Conservation (phyloP, 1,140 invertebrate species). For the Carcinoscorpius rotundicauda region DNA sequence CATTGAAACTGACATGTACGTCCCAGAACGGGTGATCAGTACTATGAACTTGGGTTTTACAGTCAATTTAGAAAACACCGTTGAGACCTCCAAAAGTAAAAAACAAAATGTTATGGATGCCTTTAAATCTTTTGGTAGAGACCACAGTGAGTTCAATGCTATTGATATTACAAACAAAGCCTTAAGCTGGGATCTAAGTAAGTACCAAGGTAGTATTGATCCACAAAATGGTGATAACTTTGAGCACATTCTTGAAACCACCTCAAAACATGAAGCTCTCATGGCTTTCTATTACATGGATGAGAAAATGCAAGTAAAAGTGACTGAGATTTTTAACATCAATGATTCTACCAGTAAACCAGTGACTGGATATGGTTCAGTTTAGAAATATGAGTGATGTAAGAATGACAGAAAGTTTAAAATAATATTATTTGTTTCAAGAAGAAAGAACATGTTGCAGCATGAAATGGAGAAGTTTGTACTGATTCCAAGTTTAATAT, state of each 20-base stretch:
- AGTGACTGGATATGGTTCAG: no score
- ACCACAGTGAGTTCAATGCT: conserved; percentile 19
- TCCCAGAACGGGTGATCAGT: conserved; percentile 31
- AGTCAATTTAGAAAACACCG: conserved; percentile 39
- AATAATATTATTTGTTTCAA: no score
- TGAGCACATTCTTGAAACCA: conserved; percentile 70
- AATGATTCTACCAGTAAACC: conserved; percentile 39
- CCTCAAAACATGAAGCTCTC: conserved; percentile 67
- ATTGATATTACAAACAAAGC: conserved; percentile 25
- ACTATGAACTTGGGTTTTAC: conserved; percentile 53
- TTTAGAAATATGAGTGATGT: no score
- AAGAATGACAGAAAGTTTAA: no score
- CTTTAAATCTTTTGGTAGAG: conserved; percentile 16
- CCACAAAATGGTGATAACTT: conserved; percentile 54
- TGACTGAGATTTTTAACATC: conserved; percentile 77
- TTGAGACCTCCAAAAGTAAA: conserved; percentile 1
- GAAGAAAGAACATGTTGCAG: no score
- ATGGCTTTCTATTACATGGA: conserved; percentile 81
- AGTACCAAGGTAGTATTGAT: conserved; percentile 17
- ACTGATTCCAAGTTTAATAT: no score
- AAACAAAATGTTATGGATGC: conserved; percentile 9
- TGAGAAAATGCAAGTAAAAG: conserved; percentile 60
- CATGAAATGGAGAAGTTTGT: no score
- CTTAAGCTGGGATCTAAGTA: conserved; percentile 15
- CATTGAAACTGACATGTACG: conserved; percentile 9